A percentile compares a stretch with the other conserved stretches of the same genome.
phyloP scores from a whole-genome alignment of 2,797 vertebrate species.

The Takifugu ocellatus region DNA sequence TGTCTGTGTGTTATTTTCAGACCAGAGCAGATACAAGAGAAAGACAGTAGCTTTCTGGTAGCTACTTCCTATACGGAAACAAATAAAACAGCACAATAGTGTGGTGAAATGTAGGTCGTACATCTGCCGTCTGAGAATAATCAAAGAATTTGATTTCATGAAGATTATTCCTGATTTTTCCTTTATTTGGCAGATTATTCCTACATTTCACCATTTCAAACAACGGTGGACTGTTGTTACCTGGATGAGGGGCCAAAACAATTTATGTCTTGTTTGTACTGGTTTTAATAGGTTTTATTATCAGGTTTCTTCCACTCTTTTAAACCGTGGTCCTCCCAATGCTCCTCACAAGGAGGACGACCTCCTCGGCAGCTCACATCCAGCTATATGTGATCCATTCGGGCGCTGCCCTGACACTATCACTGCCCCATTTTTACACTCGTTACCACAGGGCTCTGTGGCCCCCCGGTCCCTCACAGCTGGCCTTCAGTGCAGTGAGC shows the following conservation, averaged over 20 bases:
- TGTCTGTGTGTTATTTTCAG: background rate
- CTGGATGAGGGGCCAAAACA: slow-evolving; percentile 24
- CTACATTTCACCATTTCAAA: too few relatives aligned
- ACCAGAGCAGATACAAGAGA: background rate
- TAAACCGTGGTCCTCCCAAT: background rate
- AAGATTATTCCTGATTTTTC: too few relatives aligned
- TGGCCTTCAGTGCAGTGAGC: slow-evolving; percentile 45
- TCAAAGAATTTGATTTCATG: too few relatives aligned
- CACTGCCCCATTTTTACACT: slow-evolving; percentile 55
- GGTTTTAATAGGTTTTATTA: background rate
- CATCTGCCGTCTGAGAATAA: too few relatives aligned
- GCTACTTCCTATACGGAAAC: too few relatives aligned
- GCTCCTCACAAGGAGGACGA: slow-evolving; percentile 14
- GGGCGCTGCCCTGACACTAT: slow-evolving; percentile 18
- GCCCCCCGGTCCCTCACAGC: slow-evolving; percentile 48
- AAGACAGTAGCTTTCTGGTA: too few relatives aligned
- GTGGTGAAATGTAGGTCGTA: too few relatives aligned
- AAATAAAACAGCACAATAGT: too few relatives aligned
- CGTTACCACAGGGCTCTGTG: slow-evolving; percentile 35
- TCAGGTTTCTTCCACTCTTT: background rate
- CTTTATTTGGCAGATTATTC: too few relatives aligned
- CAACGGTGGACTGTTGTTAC: slow-evolving; percentile 31
- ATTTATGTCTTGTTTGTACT: slow-evolving; percentile 12
- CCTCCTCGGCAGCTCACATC: slow-evolving; percentile 22
- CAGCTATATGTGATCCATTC: slow-evolving; percentile 35